phyloP scores from a whole-genome alignment of 2,888 invertebrate genomes.

The Noctua fimbriata region DNA sequence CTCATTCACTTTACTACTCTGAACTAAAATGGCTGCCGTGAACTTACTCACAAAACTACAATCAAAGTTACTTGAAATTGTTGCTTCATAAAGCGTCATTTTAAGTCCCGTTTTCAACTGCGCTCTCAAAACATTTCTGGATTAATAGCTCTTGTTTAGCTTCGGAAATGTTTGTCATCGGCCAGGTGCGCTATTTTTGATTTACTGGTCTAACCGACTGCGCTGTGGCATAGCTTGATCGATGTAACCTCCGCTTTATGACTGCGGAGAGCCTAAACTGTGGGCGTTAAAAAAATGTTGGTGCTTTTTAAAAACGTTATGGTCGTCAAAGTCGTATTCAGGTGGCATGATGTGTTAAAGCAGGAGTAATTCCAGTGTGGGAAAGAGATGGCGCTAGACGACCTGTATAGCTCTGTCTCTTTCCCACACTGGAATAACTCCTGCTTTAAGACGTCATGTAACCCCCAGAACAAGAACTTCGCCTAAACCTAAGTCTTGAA shows the following conservation, averaged over 20 bases:
- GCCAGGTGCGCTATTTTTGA: constrained; percentile 77
- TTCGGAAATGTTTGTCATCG: constrained; percentile 82
- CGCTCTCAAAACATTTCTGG: constrained; percentile 73
- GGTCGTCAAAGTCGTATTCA: not conserved
- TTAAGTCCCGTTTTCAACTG: constrained; percentile 64
- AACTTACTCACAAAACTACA: constrained; percentile 4
- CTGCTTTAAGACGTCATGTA: too few relatives aligned
- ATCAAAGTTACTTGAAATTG: constrained; percentile 5
- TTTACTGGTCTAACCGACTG: constrained; percentile 67
- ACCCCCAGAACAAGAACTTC: not conserved
- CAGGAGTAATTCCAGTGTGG: too few relatives aligned
- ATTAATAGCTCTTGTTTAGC: constrained; percentile 82
- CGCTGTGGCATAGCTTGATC: constrained; percentile 36
- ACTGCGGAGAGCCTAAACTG: constrained; percentile 1
- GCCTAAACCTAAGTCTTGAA: not conserved
- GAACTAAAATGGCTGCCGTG: not conserved
- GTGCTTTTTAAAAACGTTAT: not conserved
- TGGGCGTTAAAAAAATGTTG: not conserved
- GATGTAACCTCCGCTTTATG: constrained; percentile 42
- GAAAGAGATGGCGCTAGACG: too few relatives aligned
- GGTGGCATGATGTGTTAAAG: too few relatives aligned
- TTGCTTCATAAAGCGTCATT: constrained; percentile 66
- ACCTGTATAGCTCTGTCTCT: too few relatives aligned
- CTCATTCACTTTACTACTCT: not conserved
- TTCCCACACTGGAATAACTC: too few relatives aligned